Percentiles rank a stretch among this genome's conserved stretches.
Evolutionary conservation across 2,113 vertebrate genomes (phyloP).

Genomic region (Silurus meridionalis): DNA sequence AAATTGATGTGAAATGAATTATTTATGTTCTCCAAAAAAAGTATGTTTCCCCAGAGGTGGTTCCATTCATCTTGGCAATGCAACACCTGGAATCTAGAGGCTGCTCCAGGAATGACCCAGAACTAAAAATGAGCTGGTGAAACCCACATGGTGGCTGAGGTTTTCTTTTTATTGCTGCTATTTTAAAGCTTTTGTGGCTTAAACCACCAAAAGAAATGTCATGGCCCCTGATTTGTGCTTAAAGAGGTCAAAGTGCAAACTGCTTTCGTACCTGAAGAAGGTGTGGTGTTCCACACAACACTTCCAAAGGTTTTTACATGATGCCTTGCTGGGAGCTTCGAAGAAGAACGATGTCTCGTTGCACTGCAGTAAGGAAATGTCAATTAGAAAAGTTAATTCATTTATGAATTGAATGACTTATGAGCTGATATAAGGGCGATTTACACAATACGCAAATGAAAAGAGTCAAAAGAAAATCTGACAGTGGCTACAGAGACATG

Average conservation of each 20-base stretch:
- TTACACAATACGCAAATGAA: not conserved
- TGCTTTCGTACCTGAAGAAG: conserved; percentile 78
- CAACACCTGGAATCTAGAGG: conserved; percentile 20
- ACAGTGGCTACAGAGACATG: not conserved
- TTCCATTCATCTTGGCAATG: not conserved
- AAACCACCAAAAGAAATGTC: not conserved
- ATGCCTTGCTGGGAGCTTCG: conserved; percentile 76
- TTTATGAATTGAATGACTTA: not conserved
- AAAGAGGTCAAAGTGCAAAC: not conserved
- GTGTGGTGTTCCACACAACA: conserved; percentile 88
- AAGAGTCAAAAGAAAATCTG: not conserved
- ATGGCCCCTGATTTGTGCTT: not conserved
- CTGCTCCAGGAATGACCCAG: not conserved
- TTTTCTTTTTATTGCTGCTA: not conserved
- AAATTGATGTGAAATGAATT: not conserved
- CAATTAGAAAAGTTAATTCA: not conserved
- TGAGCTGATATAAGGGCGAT: not conserved
- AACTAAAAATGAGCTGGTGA: not conserved
- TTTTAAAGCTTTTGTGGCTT: conserved; percentile 14
- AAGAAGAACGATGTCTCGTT: conserved; percentile 91
- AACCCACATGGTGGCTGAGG: not conserved
- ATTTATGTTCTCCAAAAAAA: not conserved
- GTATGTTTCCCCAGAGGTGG: not conserved
- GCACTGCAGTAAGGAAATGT: conserved; percentile 71
- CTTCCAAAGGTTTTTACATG: conserved; percentile 90